Percentiles rank a stretch among this genome's conserved stretches.
phyloP scores from a whole-genome alignment of 1,140 invertebrate species.

The Nylanderia fulva region DNA sequence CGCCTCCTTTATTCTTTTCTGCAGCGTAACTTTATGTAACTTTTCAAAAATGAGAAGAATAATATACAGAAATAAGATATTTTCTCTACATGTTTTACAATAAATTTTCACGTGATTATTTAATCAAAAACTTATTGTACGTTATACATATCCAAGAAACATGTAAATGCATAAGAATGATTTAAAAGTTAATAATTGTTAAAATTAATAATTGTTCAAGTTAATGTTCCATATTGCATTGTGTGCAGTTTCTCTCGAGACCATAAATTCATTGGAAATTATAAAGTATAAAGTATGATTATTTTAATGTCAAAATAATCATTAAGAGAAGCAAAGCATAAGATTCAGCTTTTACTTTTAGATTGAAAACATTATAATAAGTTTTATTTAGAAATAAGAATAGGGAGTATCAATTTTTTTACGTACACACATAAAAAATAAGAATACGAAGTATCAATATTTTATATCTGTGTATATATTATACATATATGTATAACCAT shows the following conservation, averaged over 20 bases:
- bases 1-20: not conserved
- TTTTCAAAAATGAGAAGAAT: not conserved
- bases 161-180: not conserved
- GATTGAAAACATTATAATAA: not conserved
- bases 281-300: too few species aligned
- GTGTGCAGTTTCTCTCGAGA: not conserved
- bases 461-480: too few species aligned
- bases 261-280: not conserved
- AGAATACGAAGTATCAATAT: too few species aligned
- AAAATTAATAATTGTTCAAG: not conserved
- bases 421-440: too few species aligned
- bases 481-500: too few species aligned
- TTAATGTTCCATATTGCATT: not conserved
- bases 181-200: not conserved
- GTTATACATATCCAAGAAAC: not conserved
- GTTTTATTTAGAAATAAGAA: not conserved
- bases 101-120: not conserved
- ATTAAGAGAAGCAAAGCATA: not conserved
- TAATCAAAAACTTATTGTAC: not conserved
- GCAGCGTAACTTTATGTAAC: not conserved
- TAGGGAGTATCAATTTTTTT: not conserved
- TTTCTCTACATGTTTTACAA: not conserved
- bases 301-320: not conserved
- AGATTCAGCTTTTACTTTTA: not conserved
- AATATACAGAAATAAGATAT: slow-evolving; percentile 25